Evolutionary conservation across 2,888 invertebrate species (phyloP).

Genomic region (Rhingia rostrata): DNA sequence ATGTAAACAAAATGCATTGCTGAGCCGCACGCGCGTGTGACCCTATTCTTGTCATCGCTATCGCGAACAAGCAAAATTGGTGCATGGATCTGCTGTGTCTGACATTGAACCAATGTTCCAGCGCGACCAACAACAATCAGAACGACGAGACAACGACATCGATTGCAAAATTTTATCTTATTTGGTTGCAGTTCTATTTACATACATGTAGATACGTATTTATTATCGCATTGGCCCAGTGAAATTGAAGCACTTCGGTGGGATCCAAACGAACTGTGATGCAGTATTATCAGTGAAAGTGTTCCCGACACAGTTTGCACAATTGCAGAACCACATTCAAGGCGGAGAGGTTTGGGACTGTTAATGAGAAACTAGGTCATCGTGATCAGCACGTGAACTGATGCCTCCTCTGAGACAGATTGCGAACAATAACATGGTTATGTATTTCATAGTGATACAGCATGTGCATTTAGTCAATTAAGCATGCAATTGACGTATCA

Average conservation of each 20-base stretch:
- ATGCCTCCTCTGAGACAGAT: not conserved
- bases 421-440: not conserved
- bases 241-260: slow-evolving; percentile 18
- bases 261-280: not conserved
- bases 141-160: slow-evolving; percentile 6
- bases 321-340: no score
- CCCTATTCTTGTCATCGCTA: slow-evolving; percentile 51
- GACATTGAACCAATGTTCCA: slow-evolving; percentile 50
- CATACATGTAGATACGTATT: not conserved
- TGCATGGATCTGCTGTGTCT: slow-evolving; percentile 43
- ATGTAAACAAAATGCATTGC: slow-evolving; percentile 27
- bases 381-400: slow-evolving; percentile 14
- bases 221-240: slow-evolving; percentile 16
- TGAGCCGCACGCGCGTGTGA: slow-evolving; percentile 49
- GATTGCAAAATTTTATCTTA: slow-evolving; percentile 19
- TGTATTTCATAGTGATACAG: not conserved
- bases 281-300: slow-evolving; percentile 35
- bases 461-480: not conserved
- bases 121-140: slow-evolving; percentile 12
- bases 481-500: no score
- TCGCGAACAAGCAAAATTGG: slow-evolving; percentile 24
- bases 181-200: not conserved
- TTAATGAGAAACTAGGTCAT: slow-evolving; percentile 30
- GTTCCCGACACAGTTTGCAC: not conserved
- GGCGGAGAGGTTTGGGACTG: not conserved